These are phyloP conservation scores for Chlorops oryzae DNA, from an alignment of 1,140 invertebrate species.

Conservation along the genomic window DNA sequence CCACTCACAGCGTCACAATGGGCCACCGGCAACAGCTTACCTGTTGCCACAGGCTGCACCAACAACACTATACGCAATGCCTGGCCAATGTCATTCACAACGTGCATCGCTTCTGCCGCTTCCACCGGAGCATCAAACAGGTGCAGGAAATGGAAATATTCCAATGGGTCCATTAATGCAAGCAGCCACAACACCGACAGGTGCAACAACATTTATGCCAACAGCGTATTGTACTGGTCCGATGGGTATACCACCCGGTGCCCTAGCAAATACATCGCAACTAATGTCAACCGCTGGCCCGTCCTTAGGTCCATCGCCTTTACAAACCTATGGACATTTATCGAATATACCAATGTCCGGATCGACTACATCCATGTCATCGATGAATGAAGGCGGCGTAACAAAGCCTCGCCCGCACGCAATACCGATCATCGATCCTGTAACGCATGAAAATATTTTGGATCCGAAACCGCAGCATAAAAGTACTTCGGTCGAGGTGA, in stretches of 20 bases:
- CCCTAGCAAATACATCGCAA: background rate
- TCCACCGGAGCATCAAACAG: too few species aligned
- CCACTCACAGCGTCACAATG: conserved; percentile 22
- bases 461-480: conserved; percentile 23
- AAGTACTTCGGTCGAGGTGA: conserved; percentile 11
- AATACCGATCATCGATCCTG: conserved; percentile 41
- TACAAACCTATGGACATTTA: conserved; percentile 11
- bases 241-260: too few species aligned
- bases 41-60: background rate
- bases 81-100: conserved; percentile 1
- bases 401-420: conserved; percentile 28
- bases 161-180: too few species aligned
- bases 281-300: conserved; percentile 1
- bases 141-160: too few species aligned
- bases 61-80: conserved; percentile 1
- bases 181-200: too few species aligned
- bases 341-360: background rate
- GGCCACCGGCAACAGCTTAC: conserved; percentile 7
- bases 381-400: background rate
- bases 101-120: too few species aligned
- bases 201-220: too few species aligned
- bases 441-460: conserved; percentile 33
- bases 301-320: background rate
- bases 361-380: conserved; percentile 1
- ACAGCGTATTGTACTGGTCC: too few species aligned